Percentiles rank a stretch among this genome's conserved stretches.
Conservation (phyloP, 2,888 invertebrate species). For the Aspidapion aeneum region DNA sequence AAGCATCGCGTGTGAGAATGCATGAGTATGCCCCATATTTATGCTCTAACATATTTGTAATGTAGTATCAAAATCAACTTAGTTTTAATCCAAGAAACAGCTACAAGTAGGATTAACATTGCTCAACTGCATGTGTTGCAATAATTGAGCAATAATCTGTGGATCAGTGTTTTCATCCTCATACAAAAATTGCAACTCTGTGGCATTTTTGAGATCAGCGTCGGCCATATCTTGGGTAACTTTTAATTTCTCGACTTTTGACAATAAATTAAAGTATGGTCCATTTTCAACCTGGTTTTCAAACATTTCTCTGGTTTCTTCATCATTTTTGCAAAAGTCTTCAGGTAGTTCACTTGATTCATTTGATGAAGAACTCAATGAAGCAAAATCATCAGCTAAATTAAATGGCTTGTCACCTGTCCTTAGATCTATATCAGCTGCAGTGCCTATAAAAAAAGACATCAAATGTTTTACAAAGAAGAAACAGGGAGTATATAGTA, state of each 20-base stretch:
- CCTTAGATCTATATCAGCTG: constrained; percentile 10
- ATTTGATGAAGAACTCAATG: constrained; percentile 6
- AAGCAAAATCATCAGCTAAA: constrained; percentile 12
- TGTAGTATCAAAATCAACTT: background rate
- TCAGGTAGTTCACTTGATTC: constrained; percentile 10
- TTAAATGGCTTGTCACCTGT: constrained; percentile 10
- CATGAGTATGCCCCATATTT: too few species aligned
- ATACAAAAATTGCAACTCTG: constrained; percentile 30
- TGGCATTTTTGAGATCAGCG: constrained; percentile 17
- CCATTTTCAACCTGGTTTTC: constrained; percentile 31
- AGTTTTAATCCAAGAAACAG: constrained; percentile 18
- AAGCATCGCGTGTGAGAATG: too few species aligned
- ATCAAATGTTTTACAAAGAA: too few species aligned
- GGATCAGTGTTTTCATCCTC: constrained; percentile 32
- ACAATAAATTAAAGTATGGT: constrained; percentile 33
- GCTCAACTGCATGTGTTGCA: constrained; percentile 28
- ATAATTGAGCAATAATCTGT: constrained; percentile 28
- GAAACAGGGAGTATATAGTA: too few species aligned
- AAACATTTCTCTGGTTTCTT: constrained; percentile 25
- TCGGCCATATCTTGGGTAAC: constrained; percentile 20
- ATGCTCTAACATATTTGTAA: background rate
- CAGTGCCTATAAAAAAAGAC: too few species aligned
- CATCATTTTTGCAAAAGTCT: constrained; percentile 16
- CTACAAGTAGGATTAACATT: constrained; percentile 28
- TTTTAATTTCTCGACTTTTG: constrained; percentile 31